Percentiles rank a stretch among this genome's conserved stretches.
These are phyloP conservation scores for Nerophis ophidion DNA, from an alignment of 2,113 vertebrate species.

Conservation along the genomic window DNA sequence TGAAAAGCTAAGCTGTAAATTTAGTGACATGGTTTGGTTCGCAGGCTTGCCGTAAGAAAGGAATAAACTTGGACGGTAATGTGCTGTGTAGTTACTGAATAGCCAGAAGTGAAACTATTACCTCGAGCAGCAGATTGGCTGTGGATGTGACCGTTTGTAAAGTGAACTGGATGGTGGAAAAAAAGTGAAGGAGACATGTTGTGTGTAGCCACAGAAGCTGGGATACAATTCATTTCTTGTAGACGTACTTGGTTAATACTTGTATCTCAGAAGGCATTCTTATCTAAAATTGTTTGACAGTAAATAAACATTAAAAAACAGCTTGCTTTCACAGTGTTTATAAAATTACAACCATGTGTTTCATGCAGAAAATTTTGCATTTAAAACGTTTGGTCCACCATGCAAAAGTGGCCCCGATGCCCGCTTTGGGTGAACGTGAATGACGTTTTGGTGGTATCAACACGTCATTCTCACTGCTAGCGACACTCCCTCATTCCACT, in stretches of 20 bases:
- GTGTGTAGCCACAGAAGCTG: slow-evolving; percentile 4
- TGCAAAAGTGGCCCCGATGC: background rate
- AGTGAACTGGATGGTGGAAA: no score
- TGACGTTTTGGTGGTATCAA: slow-evolving; percentile 40
- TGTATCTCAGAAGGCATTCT: slow-evolving; percentile 3
- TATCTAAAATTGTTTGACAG: slow-evolving; percentile 12
- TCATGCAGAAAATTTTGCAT: no score
- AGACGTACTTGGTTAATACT: slow-evolving; percentile 9
- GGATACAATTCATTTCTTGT: slow-evolving; percentile 12
- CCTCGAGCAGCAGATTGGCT: background rate
- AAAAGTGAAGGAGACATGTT: no score
- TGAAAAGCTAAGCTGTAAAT: background rate
- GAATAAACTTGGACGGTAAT: background rate
- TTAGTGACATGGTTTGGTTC: background rate
- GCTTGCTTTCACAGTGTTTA: background rate
- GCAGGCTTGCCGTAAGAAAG: background rate
- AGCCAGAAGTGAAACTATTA: slow-evolving; percentile 41
- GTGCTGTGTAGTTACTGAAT: slow-evolving; percentile 47
- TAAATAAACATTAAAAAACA: slow-evolving; percentile 26
- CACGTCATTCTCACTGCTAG: slow-evolving; percentile 19
- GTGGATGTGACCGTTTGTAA: no score
- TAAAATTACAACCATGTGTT: background rate
- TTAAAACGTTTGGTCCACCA: background rate
- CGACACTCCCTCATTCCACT: slow-evolving; percentile 45
- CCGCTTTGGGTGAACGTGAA: slow-evolving; percentile 25